Percentiles rank a stretch among this genome's conserved stretches.
These are phyloP conservation scores for Sebastes ruberrimus DNA, from an alignment of 2,797 vertebrate species.

Conservation along the genomic window DNA sequence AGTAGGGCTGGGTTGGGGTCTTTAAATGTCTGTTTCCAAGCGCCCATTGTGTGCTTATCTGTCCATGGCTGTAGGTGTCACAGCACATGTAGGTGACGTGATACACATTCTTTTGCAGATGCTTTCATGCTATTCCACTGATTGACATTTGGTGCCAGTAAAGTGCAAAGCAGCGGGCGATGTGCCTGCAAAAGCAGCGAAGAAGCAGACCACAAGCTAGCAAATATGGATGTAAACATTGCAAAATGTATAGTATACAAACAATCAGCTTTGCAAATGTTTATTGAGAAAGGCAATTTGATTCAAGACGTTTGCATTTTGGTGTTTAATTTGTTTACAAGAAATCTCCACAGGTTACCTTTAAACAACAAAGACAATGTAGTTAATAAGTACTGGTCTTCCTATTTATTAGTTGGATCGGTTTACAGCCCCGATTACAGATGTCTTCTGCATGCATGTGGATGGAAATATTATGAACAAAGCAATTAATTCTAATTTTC, in stretches of 20 bases:
- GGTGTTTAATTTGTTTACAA: not conserved
- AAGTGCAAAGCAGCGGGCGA: too few relatives aligned
- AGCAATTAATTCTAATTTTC: not conserved
- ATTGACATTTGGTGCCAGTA: not conserved
- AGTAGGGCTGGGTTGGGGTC: not conserved
- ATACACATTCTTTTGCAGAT: not conserved
- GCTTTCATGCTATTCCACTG: not conserved
- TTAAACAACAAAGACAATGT: constrained; percentile 1
- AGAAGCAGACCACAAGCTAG: not conserved
- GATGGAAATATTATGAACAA: constrained; percentile 10
- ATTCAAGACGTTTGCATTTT: not conserved
- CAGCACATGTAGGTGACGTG: not conserved
- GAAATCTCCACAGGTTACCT: constrained; percentile 31
- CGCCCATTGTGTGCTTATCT: not conserved
- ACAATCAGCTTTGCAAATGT: not conserved
- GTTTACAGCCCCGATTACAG: not conserved
- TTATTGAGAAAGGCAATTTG: not conserved
- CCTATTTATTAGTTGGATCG: not conserved
- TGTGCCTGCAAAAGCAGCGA: not conserved
- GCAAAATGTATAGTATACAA: not conserved
- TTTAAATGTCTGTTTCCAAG: not conserved
- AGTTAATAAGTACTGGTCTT: not conserved
- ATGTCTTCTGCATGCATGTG: not conserved
- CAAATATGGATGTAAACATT: not conserved
- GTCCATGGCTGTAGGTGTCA: not conserved